Evolutionary conservation across 2,888 invertebrate species (phyloP).

Genomic region (Drosophila formosana): DNA sequence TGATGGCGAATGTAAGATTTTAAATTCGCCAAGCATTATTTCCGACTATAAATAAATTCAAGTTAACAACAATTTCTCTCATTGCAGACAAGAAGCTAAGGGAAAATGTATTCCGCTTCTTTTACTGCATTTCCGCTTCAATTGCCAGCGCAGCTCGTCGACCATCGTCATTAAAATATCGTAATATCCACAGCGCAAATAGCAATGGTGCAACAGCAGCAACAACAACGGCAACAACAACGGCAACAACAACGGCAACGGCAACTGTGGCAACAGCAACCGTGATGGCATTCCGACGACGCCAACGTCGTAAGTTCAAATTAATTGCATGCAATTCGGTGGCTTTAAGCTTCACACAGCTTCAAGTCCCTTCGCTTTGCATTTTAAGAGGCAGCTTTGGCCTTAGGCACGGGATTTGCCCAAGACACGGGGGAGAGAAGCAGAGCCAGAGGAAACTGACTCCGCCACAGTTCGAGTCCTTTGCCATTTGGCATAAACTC

Average conservation of each 20-base stretch:
- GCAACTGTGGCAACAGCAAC: neutral
- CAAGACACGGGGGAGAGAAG: neutral
- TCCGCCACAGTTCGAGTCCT: neutral
- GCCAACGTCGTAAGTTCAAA: slow-evolving; percentile 54
- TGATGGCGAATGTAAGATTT: neutral
- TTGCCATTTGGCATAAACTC: slow-evolving; percentile 27
- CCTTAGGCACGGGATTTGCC: slow-evolving; percentile 13
- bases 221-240: slow-evolving; percentile 13
- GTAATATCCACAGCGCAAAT: slow-evolving; percentile 15
- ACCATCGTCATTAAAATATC: slow-evolving; percentile 34
- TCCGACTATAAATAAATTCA: neutral
- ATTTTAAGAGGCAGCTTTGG: slow-evolving; percentile 54
- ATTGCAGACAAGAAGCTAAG: neutral
- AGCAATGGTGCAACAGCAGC: slow-evolving; percentile 26
- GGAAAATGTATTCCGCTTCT: too few relatives aligned
- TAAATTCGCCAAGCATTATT: neutral
- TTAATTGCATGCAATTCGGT: slow-evolving; percentile 71
- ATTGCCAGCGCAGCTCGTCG: neutral
- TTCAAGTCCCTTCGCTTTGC: slow-evolving; percentile 56
- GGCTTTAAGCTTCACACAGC: slow-evolving; percentile 38
- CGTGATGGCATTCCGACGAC: slow-evolving; percentile 23
- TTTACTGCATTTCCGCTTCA: slow-evolving; percentile 3
- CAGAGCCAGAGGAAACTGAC: neutral
- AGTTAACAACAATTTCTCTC: neutral
- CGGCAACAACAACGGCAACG: slow-evolving; percentile 11